phyloP scores from a whole-genome alignment of 1,140 invertebrate species.

The Ceratina calcarata region DNA sequence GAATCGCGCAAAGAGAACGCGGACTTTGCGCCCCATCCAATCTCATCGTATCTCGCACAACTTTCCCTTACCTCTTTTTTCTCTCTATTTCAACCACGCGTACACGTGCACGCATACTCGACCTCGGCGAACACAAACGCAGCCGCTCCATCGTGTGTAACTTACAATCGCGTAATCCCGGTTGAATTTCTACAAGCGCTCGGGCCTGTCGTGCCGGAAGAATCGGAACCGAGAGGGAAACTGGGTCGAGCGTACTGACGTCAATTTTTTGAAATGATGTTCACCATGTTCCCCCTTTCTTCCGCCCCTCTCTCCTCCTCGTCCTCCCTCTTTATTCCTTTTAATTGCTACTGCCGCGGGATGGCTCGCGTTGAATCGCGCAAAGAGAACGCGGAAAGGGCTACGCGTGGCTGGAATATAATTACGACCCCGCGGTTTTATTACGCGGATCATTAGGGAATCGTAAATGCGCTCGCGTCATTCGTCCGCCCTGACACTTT shows the following conservation, averaged over 20 bases:
- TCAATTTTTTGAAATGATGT: conserved; percentile 57
- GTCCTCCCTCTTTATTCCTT: neutral
- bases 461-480: neutral
- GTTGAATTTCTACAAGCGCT: conserved; percentile 37
- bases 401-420: conserved; percentile 2
- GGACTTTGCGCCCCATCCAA: neutral
- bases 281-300: conserved; percentile 3
- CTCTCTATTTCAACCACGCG: neutral
- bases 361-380: neutral
- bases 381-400: conserved; percentile 7
- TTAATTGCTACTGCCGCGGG: conserved; percentile 17
- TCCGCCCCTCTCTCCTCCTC: too few relatives aligned
- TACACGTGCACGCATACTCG: conserved; percentile 17
- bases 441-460: conserved; percentile 27
- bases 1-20: conserved; percentile 5
- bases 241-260: conserved; percentile 57
- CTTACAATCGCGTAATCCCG: conserved; percentile 54
- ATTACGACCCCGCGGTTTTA: conserved; percentile 25
- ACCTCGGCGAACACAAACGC: conserved; percentile 14
- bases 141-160: conserved; percentile 17
- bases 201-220: neutral
- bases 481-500: neutral
- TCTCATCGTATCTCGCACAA: neutral
- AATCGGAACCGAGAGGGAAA: conserved; percentile 38
- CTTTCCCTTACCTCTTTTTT: neutral